phyloP scores from a whole-genome alignment of 2,113 vertebrate species.

The Centropus bengalensis region DNA sequence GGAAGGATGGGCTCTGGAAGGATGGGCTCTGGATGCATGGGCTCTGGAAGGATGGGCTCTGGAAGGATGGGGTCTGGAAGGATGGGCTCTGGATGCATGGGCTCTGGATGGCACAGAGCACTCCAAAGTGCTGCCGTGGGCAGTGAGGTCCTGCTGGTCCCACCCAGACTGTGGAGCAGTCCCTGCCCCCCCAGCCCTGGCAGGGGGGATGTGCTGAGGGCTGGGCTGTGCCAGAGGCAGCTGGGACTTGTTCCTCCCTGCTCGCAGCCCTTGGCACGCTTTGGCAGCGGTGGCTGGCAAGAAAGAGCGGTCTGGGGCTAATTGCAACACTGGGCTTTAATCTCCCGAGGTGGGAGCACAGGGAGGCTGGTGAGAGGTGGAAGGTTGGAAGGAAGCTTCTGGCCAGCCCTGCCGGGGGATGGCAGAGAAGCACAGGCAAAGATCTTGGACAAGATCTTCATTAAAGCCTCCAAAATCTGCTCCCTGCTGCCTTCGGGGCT shows the following conservation, averaged over 20 bases:
- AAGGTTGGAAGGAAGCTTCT: not conserved
- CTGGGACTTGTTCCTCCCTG: accelerated
- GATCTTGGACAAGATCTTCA: not conserved
- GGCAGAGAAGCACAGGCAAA: accelerated
- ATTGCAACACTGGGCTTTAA: not conserved
- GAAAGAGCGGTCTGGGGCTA: not conserved
- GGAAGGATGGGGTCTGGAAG: too few species aligned
- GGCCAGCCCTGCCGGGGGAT: accelerated
- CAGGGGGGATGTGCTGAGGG: not conserved
- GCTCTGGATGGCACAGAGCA: too few species aligned
- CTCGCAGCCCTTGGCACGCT: accelerated
- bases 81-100: too few species aligned
- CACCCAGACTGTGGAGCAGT: not conserved
- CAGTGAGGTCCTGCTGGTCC: not conserved
- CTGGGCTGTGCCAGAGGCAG: not conserved
- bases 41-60: too few species aligned
- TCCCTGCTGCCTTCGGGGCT: accelerated
- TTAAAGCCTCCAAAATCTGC: not conserved
- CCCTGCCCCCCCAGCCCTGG: not conserved
- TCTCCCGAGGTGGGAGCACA: accelerated
- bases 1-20: too few species aligned
- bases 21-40: too few species aligned
- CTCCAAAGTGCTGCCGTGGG: not conserved
- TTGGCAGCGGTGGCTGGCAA: not conserved
- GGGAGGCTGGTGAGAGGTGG: not conserved